Evolutionary conservation across 2,113 vertebrate species (phyloP).

Genomic region (Coptodon bakossiorum): DNA sequence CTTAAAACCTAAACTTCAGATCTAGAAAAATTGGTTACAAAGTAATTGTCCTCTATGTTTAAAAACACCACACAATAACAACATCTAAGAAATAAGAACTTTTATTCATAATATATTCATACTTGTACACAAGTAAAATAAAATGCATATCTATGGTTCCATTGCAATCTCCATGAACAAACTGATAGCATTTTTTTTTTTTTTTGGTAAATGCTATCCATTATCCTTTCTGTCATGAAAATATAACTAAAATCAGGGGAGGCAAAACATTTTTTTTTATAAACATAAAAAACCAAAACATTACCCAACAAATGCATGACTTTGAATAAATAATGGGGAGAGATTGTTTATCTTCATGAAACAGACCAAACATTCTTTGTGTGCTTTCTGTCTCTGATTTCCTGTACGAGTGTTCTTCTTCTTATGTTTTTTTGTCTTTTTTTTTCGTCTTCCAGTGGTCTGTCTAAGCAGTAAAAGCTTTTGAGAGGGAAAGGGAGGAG

Average conservation of each 20-base stretch:
- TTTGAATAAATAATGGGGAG: constrained; percentile 69
- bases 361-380: constrained; percentile 70
- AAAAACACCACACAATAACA: constrained; percentile 34
- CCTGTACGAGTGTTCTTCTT: neutral
- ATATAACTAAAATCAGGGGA: constrained; percentile 65
- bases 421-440: neutral
- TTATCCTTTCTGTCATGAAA: constrained; percentile 77
- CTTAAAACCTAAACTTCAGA: neutral
- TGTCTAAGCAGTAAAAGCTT: constrained; percentile 67
- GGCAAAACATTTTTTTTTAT: constrained; percentile 68
- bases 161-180: constrained; percentile 80
- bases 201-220: constrained; percentile 82
- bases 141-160: constrained; percentile 96
- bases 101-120: constrained; percentile 90
- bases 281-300: constrained; percentile 78
- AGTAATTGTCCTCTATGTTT: neutral
- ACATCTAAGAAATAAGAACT: constrained; percentile 74
- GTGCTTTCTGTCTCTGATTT: constrained; percentile 50
- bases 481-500: constrained; percentile 50
- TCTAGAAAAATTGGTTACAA: neutral
- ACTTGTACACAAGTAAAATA: constrained; percentile 99
- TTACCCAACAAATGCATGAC: constrained; percentile 78
- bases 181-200: constrained; percentile 84
- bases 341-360: constrained; percentile 50
- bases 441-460: constrained; percentile 29